These are phyloP conservation scores for Tenthredo scrophulariae DNA, from an alignment of 2,888 invertebrate species.

Conservation along the genomic window DNA sequence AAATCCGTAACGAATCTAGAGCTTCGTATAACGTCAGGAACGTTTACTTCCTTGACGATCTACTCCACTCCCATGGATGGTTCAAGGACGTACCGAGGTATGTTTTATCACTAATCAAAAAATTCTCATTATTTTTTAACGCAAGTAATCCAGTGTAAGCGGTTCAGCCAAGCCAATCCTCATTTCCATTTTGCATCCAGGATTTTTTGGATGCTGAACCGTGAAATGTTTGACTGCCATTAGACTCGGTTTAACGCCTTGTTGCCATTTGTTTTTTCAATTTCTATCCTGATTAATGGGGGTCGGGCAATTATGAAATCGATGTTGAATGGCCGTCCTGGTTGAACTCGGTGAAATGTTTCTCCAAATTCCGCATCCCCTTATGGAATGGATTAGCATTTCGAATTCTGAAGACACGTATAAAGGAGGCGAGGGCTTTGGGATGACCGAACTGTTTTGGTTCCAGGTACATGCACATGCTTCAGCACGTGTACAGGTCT, in stretches of 20 bases:
- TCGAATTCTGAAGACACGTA: background rate
- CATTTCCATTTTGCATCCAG: background rate
- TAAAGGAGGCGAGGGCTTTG: background rate
- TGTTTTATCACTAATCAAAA: slow-evolving; percentile 58
- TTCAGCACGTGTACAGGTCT: slow-evolving; percentile 94
- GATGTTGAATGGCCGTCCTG: too few relatives aligned
- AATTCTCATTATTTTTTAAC: background rate
- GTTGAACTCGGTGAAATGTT: background rate
- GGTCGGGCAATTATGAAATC: too few relatives aligned
- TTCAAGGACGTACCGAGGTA: slow-evolving; percentile 88
- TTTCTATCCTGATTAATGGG: too few relatives aligned
- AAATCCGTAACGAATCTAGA: slow-evolving; percentile 84
- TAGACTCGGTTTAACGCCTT: too few relatives aligned
- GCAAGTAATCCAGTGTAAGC: background rate
- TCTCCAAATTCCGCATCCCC: background rate
- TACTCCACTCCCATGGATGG: slow-evolving; percentile 89
- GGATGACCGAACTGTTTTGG: slow-evolving; percentile 4
- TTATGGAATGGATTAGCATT: background rate
- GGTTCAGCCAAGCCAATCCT: background rate
- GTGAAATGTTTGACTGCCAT: too few relatives aligned
- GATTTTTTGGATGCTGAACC: too few relatives aligned
- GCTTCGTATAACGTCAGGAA: slow-evolving; percentile 94
- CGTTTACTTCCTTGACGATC: slow-evolving; percentile 94
- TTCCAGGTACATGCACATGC: slow-evolving; percentile 91
- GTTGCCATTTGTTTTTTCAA: too few relatives aligned